Conservation (phyloP, 2,888 invertebrate genomes). For the Steinernema hermaphroditum region DNA sequence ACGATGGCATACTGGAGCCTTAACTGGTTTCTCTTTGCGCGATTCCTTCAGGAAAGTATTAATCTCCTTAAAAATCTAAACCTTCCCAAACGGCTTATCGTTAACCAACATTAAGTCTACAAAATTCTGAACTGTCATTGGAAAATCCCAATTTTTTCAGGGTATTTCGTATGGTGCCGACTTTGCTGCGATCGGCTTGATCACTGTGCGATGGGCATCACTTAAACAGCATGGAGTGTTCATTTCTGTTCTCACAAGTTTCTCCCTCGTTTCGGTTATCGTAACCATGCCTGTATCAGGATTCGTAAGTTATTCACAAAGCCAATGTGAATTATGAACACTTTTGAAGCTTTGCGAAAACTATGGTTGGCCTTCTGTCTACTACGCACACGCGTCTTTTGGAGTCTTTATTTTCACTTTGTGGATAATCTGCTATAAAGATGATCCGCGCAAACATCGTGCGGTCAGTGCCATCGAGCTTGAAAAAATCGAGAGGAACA, state of each 20-base stretch:
- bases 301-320: slow-evolving; percentile 42
- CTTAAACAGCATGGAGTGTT: slow-evolving; percentile 56
- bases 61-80: no score
- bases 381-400: slow-evolving; percentile 51
- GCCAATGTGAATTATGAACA: background rate
- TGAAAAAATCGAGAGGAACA: slow-evolving; percentile 47
- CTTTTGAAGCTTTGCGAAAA: slow-evolving; percentile 41
- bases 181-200: slow-evolving; percentile 47
- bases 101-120: no score
- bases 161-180: slow-evolving; percentile 45
- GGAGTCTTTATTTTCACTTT: slow-evolving; percentile 41
- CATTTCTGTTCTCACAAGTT: slow-evolving; percentile 57
- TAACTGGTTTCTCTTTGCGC: slow-evolving; percentile 19
- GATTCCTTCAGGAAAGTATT: background rate
- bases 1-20: slow-evolving; percentile 19
- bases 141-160: slow-evolving; percentile 20
- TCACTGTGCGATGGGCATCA: slow-evolving; percentile 56
- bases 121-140: no score
- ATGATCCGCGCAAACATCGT: slow-evolving; percentile 43
- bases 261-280: slow-evolving; percentile 54
- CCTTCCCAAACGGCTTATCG: no score
- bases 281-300: slow-evolving; percentile 59
- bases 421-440: slow-evolving; percentile 50
- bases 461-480: slow-evolving; percentile 47
- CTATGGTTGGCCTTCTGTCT: slow-evolving; percentile 60